Evolutionary conservation across 2,888 invertebrate genomes (phyloP).

Genomic region (Tryphoninae sp.): DNA sequence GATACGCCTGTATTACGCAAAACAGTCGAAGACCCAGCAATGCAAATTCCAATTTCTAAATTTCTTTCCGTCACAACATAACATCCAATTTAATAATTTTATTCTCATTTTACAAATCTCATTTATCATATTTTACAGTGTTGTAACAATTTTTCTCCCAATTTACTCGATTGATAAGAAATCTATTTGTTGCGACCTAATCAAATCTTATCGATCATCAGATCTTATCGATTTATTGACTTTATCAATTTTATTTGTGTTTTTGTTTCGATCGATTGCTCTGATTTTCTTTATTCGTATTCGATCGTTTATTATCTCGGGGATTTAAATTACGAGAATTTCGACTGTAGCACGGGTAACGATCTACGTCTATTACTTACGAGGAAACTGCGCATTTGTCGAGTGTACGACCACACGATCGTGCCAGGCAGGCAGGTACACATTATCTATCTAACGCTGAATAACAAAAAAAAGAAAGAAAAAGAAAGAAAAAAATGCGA

Average conservation of each 20-base stretch:
- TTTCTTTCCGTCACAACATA: no score
- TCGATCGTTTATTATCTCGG: neutral
- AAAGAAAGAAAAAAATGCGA: neutral
- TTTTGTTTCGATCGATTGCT: neutral
- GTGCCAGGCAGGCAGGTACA: constrained; percentile 1
- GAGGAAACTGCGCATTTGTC: constrained; percentile 53
- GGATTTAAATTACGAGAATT: neutral
- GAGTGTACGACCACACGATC: neutral
- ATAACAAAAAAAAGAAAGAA: neutral
- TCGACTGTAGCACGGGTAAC: neutral
- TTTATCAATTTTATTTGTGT: neutral
- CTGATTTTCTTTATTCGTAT: neutral
- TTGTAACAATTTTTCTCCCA: no score
- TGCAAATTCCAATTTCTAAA: no score
- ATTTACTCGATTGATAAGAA: no score
- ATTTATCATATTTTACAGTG: no score
- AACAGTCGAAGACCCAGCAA: neutral
- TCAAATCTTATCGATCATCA: no score
- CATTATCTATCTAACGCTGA: constrained; percentile 11
- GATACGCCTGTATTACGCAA: constrained; percentile 12
- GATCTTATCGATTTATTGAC: no score
- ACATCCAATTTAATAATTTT: no score
- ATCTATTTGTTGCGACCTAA: no score
- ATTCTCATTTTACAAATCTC: no score
- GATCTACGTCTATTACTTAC: neutral